These are phyloP conservation scores for Scaptomyza montana DNA, from an alignment of 1,140 invertebrate species.

Conservation along the genomic window DNA sequence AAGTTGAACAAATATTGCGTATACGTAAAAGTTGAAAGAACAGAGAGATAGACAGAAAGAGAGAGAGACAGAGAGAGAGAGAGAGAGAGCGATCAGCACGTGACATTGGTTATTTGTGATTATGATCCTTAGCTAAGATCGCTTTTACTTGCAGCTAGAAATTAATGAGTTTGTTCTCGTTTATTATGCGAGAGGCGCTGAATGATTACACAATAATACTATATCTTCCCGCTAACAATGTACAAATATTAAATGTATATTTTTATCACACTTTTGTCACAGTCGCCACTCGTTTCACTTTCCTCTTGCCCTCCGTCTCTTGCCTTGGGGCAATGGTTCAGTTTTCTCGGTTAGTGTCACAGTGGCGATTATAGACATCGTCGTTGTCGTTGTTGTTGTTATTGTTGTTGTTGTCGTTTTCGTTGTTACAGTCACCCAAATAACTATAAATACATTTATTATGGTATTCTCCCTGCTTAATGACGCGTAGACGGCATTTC, in stretches of 20 bases:
- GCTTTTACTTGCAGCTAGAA: background rate
- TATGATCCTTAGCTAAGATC: too few relatives aligned
- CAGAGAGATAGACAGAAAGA: too few relatives aligned
- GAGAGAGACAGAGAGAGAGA: too few relatives aligned
- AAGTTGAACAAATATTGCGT: background rate
- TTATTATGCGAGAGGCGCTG: constrained; percentile 13
- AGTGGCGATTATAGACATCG: constrained; percentile 70
- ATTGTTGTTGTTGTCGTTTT: background rate
- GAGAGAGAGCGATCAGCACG: too few relatives aligned
- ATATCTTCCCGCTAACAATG: constrained; percentile 80
- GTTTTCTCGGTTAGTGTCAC: constrained; percentile 79
- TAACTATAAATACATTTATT: constrained; percentile 81
- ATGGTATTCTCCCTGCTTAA: constrained; percentile 81
- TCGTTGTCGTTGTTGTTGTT: constrained; percentile 46
- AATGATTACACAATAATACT: constrained; percentile 69
- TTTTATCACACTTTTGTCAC: constrained; percentile 76
- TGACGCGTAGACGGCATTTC: constrained; percentile 74
- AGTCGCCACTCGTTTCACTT: constrained; percentile 25
- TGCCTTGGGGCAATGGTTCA: constrained; percentile 14
- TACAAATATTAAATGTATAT: constrained; percentile 82
- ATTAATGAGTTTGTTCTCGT: constrained; percentile 17
- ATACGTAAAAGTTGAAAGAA: too few relatives aligned
- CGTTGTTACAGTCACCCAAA: constrained; percentile 77
- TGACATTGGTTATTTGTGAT: too few relatives aligned
- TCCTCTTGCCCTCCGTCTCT: background rate